Evolutionary conservation across 2,888 invertebrate genomes (phyloP).

Genomic region (Copidosoma aretas): DNA sequence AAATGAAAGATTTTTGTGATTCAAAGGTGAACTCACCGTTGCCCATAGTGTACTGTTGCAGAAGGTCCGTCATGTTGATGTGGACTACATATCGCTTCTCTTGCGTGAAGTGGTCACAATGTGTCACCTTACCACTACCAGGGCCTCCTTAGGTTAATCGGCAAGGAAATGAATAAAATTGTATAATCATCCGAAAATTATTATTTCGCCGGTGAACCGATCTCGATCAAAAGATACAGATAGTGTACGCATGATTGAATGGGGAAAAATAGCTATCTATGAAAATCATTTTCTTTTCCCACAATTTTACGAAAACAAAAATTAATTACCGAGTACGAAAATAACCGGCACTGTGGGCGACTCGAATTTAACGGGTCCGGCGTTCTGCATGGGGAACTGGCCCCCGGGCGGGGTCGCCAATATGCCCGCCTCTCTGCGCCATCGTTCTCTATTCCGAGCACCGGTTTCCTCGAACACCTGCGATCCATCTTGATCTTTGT

Average conservation of each 20-base stretch:
- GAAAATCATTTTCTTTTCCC: too few relatives aligned
- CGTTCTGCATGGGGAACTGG: conserved; percentile 80
- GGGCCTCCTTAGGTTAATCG: conserved; percentile 76
- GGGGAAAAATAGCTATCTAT: too few relatives aligned
- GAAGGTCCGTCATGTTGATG: conserved; percentile 89
- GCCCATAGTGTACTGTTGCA: conserved; percentile 88
- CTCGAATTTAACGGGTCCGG: conserved; percentile 83
- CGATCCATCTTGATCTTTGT: conserved; percentile 76
- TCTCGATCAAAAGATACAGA: too few relatives aligned
- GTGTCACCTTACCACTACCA: conserved; percentile 97
- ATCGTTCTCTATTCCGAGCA: conserved; percentile 63
- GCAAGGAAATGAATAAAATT: too few relatives aligned
- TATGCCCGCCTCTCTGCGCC: conserved; percentile 63
- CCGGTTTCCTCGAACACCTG: conserved; percentile 66
- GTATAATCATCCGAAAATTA: too few relatives aligned
- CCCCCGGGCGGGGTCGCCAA: conserved; percentile 72
- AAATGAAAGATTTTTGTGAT: too few relatives aligned
- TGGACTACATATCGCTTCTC: conserved; percentile 84
- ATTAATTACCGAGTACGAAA: conserved; percentile 80
- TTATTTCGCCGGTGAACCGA: too few relatives aligned
- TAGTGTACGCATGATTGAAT: too few relatives aligned
- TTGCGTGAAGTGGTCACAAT: conserved; percentile 90
- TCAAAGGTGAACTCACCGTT: conserved; percentile 70
- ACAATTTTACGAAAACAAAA: too few relatives aligned
- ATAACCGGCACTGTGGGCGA: conserved; percentile 86